Percentiles rank a stretch among this genome's conserved stretches.
These are phyloP conservation scores for Rhombomys opimus DNA, from an alignment of 2,113 vertebrate genomes.

Conservation along the genomic window DNA sequence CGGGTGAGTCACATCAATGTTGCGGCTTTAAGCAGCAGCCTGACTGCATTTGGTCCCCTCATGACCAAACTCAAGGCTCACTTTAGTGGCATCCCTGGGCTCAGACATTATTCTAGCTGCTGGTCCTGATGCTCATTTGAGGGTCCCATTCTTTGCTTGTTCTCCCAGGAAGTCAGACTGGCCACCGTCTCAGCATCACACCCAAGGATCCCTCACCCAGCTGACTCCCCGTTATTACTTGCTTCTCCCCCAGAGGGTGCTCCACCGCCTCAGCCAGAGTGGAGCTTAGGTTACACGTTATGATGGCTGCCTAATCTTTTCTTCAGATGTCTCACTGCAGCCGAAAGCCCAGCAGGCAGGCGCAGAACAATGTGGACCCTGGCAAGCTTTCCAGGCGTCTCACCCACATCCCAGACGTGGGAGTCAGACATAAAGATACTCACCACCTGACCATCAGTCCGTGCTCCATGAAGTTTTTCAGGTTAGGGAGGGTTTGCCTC, in stretches of 20 bases:
- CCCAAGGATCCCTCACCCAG: neutral
- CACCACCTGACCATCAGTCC: constrained; percentile 97
- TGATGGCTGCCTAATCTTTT: neutral
- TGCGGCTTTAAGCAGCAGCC: neutral
- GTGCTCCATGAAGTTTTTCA: constrained; percentile 98
- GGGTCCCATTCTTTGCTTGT: neutral
- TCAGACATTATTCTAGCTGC: neutral
- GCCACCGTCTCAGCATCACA: neutral
- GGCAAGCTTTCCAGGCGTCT: neutral
- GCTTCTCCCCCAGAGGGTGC: no score
- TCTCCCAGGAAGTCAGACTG: neutral
- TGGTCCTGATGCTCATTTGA: neutral
- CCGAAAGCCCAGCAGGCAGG: neutral
- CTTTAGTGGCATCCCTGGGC: neutral
- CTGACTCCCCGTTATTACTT: no score
- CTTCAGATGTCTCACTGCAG: neutral
- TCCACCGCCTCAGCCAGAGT: neutral
- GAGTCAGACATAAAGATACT: constrained; percentile 80
- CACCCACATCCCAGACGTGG: neutral
- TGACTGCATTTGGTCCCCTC: neutral
- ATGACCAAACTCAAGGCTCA: neutral
- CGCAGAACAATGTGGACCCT: neutral
- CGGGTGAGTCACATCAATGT: neutral
- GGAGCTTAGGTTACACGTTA: neutral
- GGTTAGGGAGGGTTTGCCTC: constrained; percentile 97